These are phyloP conservation scores for Drosophila eugracilis DNA, from an alignment of 1,140 invertebrate species.

Conservation along the genomic window DNA sequence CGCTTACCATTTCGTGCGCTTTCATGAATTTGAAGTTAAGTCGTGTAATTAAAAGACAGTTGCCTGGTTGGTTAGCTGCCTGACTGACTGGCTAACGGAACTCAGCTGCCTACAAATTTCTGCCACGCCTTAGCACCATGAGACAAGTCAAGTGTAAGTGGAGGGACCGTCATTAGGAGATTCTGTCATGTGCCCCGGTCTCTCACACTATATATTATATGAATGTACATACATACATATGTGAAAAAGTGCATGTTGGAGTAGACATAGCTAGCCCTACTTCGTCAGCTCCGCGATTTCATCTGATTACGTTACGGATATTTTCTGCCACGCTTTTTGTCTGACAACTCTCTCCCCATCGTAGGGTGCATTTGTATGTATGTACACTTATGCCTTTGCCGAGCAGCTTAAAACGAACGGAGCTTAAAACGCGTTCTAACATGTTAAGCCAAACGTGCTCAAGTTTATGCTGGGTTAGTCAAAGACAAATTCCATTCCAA, in stretches of 20 bases:
- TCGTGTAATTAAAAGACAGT: constrained; percentile 75
- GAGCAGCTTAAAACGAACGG: constrained; percentile 44
- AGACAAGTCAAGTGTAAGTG: constrained; percentile 12
- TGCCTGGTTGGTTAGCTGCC: constrained; percentile 42
- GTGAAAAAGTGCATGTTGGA: constrained; percentile 34
- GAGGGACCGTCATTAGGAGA: constrained; percentile 3
- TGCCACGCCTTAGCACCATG: not conserved
- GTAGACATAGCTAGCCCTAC: constrained; percentile 17
- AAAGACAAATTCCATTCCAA: constrained; percentile 67
- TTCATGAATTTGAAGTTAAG: constrained; percentile 53
- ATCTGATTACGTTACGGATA: constrained; percentile 20
- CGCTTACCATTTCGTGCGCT: no score
- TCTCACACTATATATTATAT: no score
- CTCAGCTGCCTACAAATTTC: constrained; percentile 10
- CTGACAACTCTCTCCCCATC: constrained; percentile 18
- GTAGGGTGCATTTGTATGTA: constrained; percentile 7
- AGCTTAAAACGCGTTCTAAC: constrained; percentile 50
- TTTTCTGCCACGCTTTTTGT: not conserved
- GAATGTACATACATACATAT: no score
- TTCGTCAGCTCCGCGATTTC: constrained; percentile 5
- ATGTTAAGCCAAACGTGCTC: constrained; percentile 76
- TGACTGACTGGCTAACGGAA: constrained; percentile 26
- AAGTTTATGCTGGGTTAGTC: constrained; percentile 75
- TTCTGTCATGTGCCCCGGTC: no score
- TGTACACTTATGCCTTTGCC: constrained; percentile 21